Evolutionary conservation across 1,140 invertebrate genomes (phyloP), one percentile per base, ranked within the genome.

Genomic region (Onthophagus taurus): DNA sequence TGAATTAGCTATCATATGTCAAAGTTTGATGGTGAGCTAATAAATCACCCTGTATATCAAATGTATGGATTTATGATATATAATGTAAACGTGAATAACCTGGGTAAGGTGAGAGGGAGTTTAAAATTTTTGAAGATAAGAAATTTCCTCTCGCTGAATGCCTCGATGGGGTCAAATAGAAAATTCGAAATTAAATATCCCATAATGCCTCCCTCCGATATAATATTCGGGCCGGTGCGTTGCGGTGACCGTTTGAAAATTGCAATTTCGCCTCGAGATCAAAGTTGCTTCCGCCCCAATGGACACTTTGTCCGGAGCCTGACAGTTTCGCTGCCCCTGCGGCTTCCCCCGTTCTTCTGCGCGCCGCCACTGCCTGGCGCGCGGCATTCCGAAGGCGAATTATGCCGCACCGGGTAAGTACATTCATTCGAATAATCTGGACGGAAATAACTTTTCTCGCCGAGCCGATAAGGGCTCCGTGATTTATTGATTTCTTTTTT

Each of bases 251-350:
- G 54, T 55, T 59, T 57, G 53, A 53, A 59, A 59, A 59, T 59
- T 56, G 57, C 57, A 59, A 59, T 59, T 59, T 58, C 57, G 57
- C 53, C 54, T 52, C 55, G 44, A 55, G 57, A 59, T 59, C 57
- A 59, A 59, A 59, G 57, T 54, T 57, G 50, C 47, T 52, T 52
- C 53, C 53, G 44, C 51, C 38, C 51, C 53, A 48, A 13, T 45
- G 54, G 49, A 47, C 43, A 51, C 49, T 57, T 59, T 59, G 55
- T 55, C 50, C 55, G 36, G 34, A 33, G 49, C 42, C 38, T 45
- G 46, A 43, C 48, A 33, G 38, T 49, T 42, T 38, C 33, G 20
- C 23, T 42, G 33, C 36, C 44, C 26, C 47, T 31, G 42, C 44
- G 37, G 46, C 16, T 16, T 31, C 31, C 14, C 33, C n/a, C n/a